Evolutionary conservation across 1,140 invertebrate genomes (phyloP).

Genomic region (Varroa destructor): DNA sequence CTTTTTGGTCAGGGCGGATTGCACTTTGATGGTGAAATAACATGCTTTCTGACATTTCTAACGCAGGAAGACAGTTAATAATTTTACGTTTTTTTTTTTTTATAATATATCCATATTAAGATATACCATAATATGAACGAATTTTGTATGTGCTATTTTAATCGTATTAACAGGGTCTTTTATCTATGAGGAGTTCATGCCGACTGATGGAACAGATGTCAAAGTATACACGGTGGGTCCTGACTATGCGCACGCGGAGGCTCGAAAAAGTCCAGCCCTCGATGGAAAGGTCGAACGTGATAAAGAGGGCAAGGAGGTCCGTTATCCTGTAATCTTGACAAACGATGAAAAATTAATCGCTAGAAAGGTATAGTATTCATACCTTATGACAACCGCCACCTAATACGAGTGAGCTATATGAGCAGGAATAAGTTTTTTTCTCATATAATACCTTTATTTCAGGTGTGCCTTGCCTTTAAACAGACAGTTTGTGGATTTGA

Average conservation of each 20-base stretch:
- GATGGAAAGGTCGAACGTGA: slow-evolving; percentile 98
- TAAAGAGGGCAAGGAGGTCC: slow-evolving; percentile 86
- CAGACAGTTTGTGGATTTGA: slow-evolving; percentile 99
- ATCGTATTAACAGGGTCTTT: slow-evolving; percentile 58
- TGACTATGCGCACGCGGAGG: slow-evolving; percentile 98
- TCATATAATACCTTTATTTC: background rate
- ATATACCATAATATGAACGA: too few species aligned
- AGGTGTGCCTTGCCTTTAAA: slow-evolving; percentile 70
- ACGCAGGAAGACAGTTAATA: too few species aligned
- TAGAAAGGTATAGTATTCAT: slow-evolving; percentile 61
- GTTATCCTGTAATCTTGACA: slow-evolving; percentile 93
- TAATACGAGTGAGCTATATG: too few species aligned
- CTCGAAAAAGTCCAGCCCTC: slow-evolving; percentile 89
- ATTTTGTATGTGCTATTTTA: background rate
- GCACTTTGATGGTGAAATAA: too few species aligned
- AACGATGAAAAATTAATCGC: slow-evolving; percentile 98
- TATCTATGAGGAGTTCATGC: slow-evolving; percentile 99
- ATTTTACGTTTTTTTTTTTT: too few species aligned
- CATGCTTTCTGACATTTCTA: too few species aligned
- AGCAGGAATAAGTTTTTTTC: too few species aligned
- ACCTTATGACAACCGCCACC: too few species aligned
- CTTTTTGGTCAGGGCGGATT: too few species aligned
- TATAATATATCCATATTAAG: too few species aligned
- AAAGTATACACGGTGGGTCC: slow-evolving; percentile 88
- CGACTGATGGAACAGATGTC: slow-evolving; percentile 90